A percentile compares a stretch with the other conserved stretches of the same genome.
phyloP scores from a whole-genome alignment of 2,113 vertebrate genomes.

The Rhadina sibilatrix region DNA sequence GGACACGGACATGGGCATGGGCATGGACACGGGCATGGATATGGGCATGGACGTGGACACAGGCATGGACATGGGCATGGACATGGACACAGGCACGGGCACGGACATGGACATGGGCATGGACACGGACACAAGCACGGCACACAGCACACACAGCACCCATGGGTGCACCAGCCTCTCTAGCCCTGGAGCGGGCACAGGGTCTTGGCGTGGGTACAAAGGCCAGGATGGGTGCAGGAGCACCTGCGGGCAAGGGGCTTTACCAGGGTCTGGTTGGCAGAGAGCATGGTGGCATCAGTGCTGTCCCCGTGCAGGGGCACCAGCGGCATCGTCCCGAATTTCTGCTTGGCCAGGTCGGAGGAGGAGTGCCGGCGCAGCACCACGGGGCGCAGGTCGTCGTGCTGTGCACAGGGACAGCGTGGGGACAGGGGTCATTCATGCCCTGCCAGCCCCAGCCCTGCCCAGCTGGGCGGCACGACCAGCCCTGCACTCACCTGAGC shows the following conservation, averaged over 20 bases:
- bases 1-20: no score
- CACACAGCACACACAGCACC: not conserved
- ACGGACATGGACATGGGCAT: fast-evolving
- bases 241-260: not conserved
- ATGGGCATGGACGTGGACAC: no score
- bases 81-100: no score
- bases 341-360: conserved; percentile 90
- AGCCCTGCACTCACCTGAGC: conserved; percentile 81
- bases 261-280: conserved; percentile 96
- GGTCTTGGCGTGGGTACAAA: fast-evolving
- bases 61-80: no score
- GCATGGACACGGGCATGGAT: no score
- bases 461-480: fast-evolving
- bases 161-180: fast-evolving
- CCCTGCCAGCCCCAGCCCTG: not conserved
- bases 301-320: conserved; percentile 90
- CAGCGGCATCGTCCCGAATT: conserved; percentile 95
- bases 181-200: fast-evolving
- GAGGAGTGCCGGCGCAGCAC: conserved; percentile 88
- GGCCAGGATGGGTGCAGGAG: not conserved
- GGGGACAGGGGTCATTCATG: not conserved
- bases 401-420: conserved; percentile 58
- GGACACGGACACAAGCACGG: not conserved
- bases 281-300: conserved; percentile 88
- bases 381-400: conserved; percentile 82